Conservation (phyloP, 2,797 vertebrate species). For the Dendrocincla fuliginosa region DNA sequence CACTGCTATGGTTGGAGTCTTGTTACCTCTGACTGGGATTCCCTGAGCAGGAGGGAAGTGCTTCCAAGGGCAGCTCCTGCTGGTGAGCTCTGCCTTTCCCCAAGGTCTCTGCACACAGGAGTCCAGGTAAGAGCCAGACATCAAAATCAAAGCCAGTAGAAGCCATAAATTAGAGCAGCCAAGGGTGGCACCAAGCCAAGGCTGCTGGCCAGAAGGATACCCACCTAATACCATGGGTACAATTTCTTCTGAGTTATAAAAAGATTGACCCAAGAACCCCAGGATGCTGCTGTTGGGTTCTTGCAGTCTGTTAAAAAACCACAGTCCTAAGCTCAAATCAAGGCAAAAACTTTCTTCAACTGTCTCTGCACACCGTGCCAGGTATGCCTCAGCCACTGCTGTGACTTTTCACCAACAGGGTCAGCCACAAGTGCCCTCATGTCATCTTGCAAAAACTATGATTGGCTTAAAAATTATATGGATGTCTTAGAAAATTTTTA, state of each 20-base stretch:
- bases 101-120: neutral
- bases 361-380: neutral
- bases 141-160: neutral
- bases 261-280: neutral
- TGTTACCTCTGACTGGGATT: neutral
- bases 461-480: neutral
- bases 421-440: neutral
- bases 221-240: neutral
- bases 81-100: neutral
- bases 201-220: neutral
- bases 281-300: neutral
- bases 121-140: neutral
- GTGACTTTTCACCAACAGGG: neutral
- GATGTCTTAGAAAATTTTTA: neutral
- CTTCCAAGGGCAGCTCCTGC: rapidly evolving
- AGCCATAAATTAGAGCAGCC: neutral
- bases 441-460: neutral
- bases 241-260: neutral
- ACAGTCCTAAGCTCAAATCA: neutral
- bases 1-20: neutral
- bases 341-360: neutral
- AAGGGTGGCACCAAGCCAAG: neutral
- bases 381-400: neutral
- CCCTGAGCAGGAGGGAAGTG: neutral
- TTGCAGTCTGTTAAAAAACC: neutral